phyloP scores from a whole-genome alignment of 2,888 invertebrate genomes.

The Clistopyga incitator region DNA sequence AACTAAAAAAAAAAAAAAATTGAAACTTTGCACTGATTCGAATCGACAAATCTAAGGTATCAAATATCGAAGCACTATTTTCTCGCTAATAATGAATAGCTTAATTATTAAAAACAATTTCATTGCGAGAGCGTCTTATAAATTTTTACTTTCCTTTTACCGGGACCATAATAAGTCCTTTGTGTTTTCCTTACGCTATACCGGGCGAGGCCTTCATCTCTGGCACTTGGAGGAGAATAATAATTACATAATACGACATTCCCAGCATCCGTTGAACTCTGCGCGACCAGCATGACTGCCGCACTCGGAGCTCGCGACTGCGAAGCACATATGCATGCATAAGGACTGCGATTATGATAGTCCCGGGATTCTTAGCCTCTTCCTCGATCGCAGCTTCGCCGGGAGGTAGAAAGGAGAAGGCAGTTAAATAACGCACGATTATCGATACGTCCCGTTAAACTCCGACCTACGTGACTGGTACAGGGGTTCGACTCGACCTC shows the following conservation, averaged over 20 bases:
- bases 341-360: constrained; percentile 42
- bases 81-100: background rate
- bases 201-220: constrained; percentile 36
- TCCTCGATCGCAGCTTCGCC: background rate
- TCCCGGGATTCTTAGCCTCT: constrained; percentile 15
- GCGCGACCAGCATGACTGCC: constrained; percentile 26
- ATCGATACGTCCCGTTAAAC: constrained; percentile 55
- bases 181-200: background rate
- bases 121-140: background rate
- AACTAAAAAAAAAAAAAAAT: no score
- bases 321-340: constrained; percentile 6
- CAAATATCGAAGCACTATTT: background rate
- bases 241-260: constrained; percentile 59
- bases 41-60: no score
- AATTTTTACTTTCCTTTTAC: constrained; percentile 11
- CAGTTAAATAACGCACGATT: constrained; percentile 39
- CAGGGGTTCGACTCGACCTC: constrained; percentile 40
- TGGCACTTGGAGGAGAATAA: constrained; percentile 33
- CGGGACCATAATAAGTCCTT: constrained; percentile 3
- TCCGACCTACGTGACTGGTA: constrained; percentile 32
- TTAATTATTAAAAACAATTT: background rate
- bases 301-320: constrained; percentile 17
- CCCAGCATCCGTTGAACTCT: constrained; percentile 59
- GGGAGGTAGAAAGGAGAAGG: background rate
- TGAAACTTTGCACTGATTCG: background rate